These are phyloP conservation scores for Aegithalos caudatus DNA, from an alignment of 2,113 vertebrate species.

Conservation along the genomic window DNA sequence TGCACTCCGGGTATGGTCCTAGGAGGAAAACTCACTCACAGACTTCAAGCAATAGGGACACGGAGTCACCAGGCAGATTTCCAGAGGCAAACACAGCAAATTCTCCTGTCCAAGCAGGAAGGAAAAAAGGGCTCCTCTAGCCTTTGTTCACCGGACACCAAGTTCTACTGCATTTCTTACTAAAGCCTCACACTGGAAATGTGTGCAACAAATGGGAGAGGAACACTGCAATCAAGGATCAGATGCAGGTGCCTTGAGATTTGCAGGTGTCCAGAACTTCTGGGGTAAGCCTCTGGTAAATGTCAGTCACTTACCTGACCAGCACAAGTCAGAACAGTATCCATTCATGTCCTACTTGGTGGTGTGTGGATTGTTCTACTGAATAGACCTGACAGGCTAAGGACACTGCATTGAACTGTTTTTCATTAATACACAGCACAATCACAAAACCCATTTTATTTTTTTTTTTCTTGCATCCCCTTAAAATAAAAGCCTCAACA, in stretches of 20 bases:
- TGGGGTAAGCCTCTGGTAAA: background rate
- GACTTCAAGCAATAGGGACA: background rate
- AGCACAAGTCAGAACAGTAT: background rate
- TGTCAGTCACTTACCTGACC: background rate
- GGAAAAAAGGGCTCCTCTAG: fast-evolving
- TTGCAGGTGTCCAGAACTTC: background rate
- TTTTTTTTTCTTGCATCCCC: background rate
- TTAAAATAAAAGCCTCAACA: background rate
- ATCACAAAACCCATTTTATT: background rate
- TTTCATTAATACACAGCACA: background rate
- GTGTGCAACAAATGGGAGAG: background rate
- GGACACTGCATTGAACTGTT: background rate
- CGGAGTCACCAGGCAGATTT: background rate
- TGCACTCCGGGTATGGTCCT: background rate
- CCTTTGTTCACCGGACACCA: background rate
- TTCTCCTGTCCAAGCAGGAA: background rate
- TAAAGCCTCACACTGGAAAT: fast-evolving
- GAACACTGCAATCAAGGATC: background rate
- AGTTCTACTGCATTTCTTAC: background rate
- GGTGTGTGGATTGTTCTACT: background rate
- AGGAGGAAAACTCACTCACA: background rate
- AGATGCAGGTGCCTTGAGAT: background rate
- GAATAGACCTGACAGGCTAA: background rate
- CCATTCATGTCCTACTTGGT: background rate
- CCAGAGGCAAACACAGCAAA: background rate